A percentile compares a stretch with the other conserved stretches of the same genome.
These are phyloP conservation scores for Hypomesus transpacificus DNA, from an alignment of 2,113 vertebrate species.

Conservation along the genomic window DNA sequence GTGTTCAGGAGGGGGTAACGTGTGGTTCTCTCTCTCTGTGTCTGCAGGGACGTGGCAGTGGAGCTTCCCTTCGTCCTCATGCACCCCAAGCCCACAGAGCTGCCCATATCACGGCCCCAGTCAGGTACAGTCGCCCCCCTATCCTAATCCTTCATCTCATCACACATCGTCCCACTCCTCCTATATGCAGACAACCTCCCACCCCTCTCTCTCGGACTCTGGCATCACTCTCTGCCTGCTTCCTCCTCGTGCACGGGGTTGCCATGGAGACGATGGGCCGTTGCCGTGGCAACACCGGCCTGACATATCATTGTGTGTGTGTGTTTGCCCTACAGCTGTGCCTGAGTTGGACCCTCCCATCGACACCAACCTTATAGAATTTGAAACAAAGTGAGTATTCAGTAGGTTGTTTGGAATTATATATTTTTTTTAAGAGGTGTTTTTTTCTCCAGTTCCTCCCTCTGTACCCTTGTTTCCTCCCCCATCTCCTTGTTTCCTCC, in stretches of 20 bases:
- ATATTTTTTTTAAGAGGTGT: background rate
- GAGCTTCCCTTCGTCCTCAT: conserved; percentile 89
- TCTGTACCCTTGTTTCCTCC: background rate
- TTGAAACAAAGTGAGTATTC: conserved; percentile 84
- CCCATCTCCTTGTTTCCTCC: background rate
- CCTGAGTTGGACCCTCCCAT: conserved; percentile 79
- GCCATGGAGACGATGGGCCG: conserved; percentile 19
- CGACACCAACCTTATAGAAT: conserved; percentile 90
- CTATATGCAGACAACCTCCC: conserved; percentile 1
- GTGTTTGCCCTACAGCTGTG: conserved; percentile 65
- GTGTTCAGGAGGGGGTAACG: too few relatives aligned
- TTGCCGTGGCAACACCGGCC: conserved; percentile 33
- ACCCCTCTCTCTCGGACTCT: background rate
- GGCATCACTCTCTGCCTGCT: background rate
- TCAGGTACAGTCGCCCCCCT: conserved; percentile 55
- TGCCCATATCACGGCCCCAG: conserved; percentile 67
- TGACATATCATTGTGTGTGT: conserved; percentile 18
- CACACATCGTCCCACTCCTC: conserved; percentile 13
- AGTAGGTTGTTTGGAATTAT: background rate
- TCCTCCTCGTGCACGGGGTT: background rate
- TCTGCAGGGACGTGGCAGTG: conserved; percentile 81
- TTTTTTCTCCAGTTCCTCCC: background rate
- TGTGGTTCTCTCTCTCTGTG: conserved; percentile 13
- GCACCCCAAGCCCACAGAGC: conserved; percentile 86
- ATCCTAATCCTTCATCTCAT: background rate